These are phyloP conservation scores for Trididemnum clinides DNA, from an alignment of 23 tunicate species.

Conservation along the genomic window DNA sequence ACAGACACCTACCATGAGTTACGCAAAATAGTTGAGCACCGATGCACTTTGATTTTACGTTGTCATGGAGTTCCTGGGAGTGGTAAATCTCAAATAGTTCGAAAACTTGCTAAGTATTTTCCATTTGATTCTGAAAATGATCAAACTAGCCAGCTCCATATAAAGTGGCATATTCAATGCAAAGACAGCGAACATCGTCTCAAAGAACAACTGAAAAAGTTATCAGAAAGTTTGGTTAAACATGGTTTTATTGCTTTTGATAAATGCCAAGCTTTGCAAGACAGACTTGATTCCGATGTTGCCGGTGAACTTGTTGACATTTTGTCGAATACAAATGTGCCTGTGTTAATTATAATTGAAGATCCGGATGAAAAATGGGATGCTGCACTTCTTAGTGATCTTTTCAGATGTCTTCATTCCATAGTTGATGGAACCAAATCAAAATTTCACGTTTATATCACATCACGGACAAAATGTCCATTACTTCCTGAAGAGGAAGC, in stretches of 20 bases:
- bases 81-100: slow-evolving; percentile 39
- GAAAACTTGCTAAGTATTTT: slow-evolving; percentile 18
- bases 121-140: background rate
- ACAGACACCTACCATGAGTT: background rate
- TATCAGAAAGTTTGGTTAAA: background rate
- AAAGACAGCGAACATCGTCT: background rate
- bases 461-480: background rate
- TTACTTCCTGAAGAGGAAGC: background rate
- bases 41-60: background rate
- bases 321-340: background rate
- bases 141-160: background rate
- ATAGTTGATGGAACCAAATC: background rate
- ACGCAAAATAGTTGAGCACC: background rate
- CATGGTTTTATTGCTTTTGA: background rate
- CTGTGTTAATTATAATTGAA: slow-evolving; percentile 12
- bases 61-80: slow-evolving; percentile 32
- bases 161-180: slow-evolving; percentile 25
- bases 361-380: background rate
- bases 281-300: background rate
- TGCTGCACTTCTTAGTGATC: background rate
- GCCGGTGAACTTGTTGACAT: background rate
- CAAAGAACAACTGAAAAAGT: background rate
- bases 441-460: slow-evolving; percentile 14
- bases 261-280: background rate
- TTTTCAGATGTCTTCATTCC: background rate